phyloP scores from a whole-genome alignment of 2,888 invertebrate genomes.

The Axea sp. region DNA sequence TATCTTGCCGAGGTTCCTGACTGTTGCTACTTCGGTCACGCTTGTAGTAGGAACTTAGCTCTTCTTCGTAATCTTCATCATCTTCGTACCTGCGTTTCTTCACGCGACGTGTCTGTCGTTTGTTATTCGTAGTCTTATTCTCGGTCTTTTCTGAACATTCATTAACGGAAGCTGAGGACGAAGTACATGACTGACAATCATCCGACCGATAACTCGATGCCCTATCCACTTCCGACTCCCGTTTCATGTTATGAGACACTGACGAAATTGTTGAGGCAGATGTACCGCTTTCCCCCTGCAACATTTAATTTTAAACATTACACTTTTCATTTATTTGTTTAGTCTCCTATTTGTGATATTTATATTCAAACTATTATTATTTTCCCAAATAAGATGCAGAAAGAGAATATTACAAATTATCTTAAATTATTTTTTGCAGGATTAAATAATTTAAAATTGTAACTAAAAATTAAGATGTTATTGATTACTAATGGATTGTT shows the following conservation, averaged over 20 bases:
- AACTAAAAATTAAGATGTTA: too few relatives aligned
- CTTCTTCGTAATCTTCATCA: slow-evolving; percentile 31
- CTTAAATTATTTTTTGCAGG: too few relatives aligned
- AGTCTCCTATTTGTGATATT: too few relatives aligned
- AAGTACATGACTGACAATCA: slow-evolving; percentile 34
- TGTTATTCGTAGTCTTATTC: background rate
- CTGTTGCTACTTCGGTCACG: slow-evolving; percentile 1
- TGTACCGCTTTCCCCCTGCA: slow-evolving; percentile 21
- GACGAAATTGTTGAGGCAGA: slow-evolving; percentile 27
- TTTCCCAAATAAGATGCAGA: too few relatives aligned
- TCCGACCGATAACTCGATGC: slow-evolving; percentile 19
- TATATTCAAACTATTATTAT: too few relatives aligned
- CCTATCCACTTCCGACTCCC: slow-evolving; percentile 1
- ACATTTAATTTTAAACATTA: background rate
- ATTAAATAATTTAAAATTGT: too few relatives aligned
- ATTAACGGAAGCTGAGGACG: slow-evolving; percentile 6
- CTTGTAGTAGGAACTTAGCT: slow-evolving; percentile 15
- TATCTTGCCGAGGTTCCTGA: slow-evolving; percentile 66
- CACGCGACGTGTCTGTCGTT: slow-evolving; percentile 1
- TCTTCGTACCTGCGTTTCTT: slow-evolving; percentile 38
- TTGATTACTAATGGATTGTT: too few relatives aligned
- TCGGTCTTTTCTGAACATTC: slow-evolving; percentile 15
- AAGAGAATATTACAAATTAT: too few relatives aligned
- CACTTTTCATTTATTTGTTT: too few relatives aligned
- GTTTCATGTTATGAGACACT: slow-evolving; percentile 3